Evolutionary conservation across 2,888 invertebrate genomes (phyloP).

Genomic region (Antheraea assamensis): DNA sequence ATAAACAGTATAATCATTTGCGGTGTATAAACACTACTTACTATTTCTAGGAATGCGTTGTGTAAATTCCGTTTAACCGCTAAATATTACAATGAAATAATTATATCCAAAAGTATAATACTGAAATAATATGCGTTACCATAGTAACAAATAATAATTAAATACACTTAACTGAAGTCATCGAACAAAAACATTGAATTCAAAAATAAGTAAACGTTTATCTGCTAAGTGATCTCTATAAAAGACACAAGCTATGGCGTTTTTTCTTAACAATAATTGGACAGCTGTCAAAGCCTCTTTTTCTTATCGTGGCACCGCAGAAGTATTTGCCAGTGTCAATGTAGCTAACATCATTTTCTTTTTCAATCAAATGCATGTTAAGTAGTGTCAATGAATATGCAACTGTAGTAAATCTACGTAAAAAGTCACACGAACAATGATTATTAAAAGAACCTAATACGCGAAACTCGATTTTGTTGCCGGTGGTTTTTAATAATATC

Average conservation of each 20-base stretch:
- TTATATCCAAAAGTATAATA: neutral
- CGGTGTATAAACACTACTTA: neutral
- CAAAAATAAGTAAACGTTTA: neutral
- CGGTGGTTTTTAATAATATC: conserved; percentile 26
- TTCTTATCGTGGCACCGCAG: neutral
- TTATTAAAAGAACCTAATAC: neutral
- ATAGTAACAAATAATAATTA: no score
- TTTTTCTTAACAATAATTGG: neutral
- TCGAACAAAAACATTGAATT: neutral
- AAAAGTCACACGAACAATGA: neutral
- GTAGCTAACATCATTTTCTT: neutral
- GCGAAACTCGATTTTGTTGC: conserved; percentile 9
- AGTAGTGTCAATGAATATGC: neutral
- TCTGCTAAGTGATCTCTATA: neutral
- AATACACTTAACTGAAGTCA: no score
- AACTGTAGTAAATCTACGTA: neutral
- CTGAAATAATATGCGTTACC: neutral
- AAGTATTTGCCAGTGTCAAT: neutral
- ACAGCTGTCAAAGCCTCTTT: neutral
- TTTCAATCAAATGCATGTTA: no score
- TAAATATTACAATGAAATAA: neutral
- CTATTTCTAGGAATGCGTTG: neutral
- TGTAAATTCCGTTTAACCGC: neutral
- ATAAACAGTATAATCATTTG: neutral
- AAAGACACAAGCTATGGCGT: neutral